phyloP scores from a whole-genome alignment of 2,113 vertebrate species.

The Reinhardtius hippoglossoides region DNA sequence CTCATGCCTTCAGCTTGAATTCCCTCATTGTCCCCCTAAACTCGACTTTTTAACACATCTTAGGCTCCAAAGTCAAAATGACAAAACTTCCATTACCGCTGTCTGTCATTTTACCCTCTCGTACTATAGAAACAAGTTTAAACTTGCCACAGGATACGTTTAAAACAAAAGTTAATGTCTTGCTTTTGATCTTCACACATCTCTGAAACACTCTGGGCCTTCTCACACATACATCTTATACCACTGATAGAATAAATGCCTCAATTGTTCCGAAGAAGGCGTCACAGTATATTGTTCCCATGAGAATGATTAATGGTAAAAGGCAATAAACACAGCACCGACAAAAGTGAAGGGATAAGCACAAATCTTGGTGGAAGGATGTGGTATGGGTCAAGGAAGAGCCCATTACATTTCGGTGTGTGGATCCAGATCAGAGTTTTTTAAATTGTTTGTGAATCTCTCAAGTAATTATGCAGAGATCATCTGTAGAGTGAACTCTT shows the following conservation, averaged over 20 bases:
- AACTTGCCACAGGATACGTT: background rate
- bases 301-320: background rate
- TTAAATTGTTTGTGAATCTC: too few relatives aligned
- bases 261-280: background rate
- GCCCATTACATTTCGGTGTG: too few relatives aligned
- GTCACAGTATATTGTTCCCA: background rate
- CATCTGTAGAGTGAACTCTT: too few relatives aligned
- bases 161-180: background rate
- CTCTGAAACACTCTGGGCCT: background rate
- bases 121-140: background rate
- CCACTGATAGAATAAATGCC: background rate
- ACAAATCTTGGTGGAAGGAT: too few relatives aligned
- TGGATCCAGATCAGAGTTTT: too few relatives aligned
- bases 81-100: background rate
- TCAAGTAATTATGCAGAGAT: too few relatives aligned
- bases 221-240: background rate
- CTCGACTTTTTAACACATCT: constrained; percentile 20
- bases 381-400: too few relatives aligned
- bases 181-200: background rate
- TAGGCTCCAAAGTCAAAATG: background rate
- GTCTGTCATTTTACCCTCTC: background rate
- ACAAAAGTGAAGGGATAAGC: too few relatives aligned
- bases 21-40: background rate
- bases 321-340: background rate
- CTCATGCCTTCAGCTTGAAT: constrained; percentile 19